These are phyloP conservation scores for Reticulitermes speratus DNA, from an alignment of 1,140 invertebrate species.

Conservation along the genomic window DNA sequence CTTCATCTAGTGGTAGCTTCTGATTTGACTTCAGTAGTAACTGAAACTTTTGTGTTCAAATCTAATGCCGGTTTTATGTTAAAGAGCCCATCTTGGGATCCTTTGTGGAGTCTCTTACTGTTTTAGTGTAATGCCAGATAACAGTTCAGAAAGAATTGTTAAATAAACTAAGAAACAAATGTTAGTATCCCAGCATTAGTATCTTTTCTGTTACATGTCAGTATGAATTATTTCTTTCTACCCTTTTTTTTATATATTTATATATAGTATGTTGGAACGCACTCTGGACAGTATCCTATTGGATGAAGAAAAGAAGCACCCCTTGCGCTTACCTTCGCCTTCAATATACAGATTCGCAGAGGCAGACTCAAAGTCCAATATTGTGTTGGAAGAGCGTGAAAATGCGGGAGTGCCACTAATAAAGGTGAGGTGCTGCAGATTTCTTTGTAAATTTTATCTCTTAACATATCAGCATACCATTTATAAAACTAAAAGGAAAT, in stretches of 20 bases:
- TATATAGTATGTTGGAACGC: slow-evolving; percentile 77
- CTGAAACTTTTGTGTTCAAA: too few relatives aligned
- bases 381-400: slow-evolving; percentile 90
- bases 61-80: too few relatives aligned
- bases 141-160: too few relatives aligned
- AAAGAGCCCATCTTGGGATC: too few relatives aligned
- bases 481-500: too few relatives aligned
- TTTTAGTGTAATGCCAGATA: too few relatives aligned
- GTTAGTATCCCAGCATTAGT: too few relatives aligned
- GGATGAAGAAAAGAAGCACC: slow-evolving; percentile 93
- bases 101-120: too few relatives aligned
- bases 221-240: not conserved
- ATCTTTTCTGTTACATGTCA: too few relatives aligned
- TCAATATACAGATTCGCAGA: slow-evolving; percentile 89
- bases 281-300: slow-evolving; percentile 84
- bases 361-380: slow-evolving; percentile 87
- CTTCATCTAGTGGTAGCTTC: too few relatives aligned
- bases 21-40: too few relatives aligned
- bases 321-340: slow-evolving; percentile 80
- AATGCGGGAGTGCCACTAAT: slow-evolving; percentile 81
- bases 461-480: not conserved
- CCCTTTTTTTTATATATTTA: not conserved
- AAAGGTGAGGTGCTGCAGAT: slow-evolving; percentile 55
- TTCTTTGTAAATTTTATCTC: not conserved
- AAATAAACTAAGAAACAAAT: too few relatives aligned